Evolutionary conservation across 2,113 vertebrate genomes (phyloP).

Genomic region (Blennius ocellaris): DNA sequence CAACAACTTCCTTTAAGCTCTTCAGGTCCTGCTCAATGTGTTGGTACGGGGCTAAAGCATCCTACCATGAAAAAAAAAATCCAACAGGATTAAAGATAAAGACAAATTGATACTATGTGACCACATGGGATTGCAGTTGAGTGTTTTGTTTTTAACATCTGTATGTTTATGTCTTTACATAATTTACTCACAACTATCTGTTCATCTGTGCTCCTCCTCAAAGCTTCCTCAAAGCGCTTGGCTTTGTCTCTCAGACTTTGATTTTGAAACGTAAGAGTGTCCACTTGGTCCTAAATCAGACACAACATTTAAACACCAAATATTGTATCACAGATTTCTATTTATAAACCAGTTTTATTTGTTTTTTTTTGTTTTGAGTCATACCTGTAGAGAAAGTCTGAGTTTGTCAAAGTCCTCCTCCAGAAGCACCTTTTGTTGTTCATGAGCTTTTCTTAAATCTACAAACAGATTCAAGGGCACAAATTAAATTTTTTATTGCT

Average conservation of each 20-base stretch:
- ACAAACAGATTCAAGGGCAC: conserved; percentile 16
- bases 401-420: conserved; percentile 93
- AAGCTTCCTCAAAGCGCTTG: conserved; percentile 93
- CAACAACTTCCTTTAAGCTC: conserved; percentile 94
- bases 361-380: conserved; percentile 3
- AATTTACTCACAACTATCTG: conserved; percentile 89
- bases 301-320: background rate
- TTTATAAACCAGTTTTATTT: background rate
- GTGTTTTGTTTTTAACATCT: too few relatives aligned
- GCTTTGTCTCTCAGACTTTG: conserved; percentile 92
- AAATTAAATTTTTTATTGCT: background rate
- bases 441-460: conserved; percentile 92
- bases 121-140: background rate
- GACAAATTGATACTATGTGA: background rate
- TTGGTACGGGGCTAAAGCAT: conserved; percentile 91
- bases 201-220: conserved; percentile 92
- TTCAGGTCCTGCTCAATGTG: conserved; percentile 95
- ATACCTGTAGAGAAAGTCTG: conserved; percentile 90
- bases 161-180: too few relatives aligned
- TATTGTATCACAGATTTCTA: background rate
- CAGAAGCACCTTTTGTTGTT: conserved; percentile 90
- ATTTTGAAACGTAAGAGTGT: conserved; percentile 95
- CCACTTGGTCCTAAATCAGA: conserved; percentile 91
- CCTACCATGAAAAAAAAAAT: conserved; percentile 70
- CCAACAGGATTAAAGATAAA: background rate